These are phyloP conservation scores for Hyla sarda DNA, from an alignment of 2,113 vertebrate species.

Conservation along the genomic window DNA sequence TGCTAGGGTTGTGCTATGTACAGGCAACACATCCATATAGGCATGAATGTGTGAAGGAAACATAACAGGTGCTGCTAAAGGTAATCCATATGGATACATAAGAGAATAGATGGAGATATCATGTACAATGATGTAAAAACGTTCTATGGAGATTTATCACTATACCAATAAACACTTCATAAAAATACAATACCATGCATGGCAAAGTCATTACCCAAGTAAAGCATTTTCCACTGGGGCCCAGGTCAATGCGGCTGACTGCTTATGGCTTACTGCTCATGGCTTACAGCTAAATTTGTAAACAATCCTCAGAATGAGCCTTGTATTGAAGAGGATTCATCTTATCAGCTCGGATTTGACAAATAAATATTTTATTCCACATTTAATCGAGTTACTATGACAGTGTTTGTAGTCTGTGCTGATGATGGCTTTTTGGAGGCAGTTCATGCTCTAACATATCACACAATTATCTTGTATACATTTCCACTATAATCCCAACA, in stretches of 20 bases:
- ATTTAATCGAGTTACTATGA: neutral
- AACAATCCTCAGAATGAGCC: neutral
- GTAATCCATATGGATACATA: too few species aligned
- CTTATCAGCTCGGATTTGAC: neutral
- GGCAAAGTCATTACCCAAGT: neutral
- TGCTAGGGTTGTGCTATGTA: too few species aligned
- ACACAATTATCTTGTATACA: constrained; percentile 1
- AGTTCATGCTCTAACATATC: neutral
- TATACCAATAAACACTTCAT: neutral
- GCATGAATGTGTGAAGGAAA: too few species aligned
- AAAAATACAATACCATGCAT: neutral
- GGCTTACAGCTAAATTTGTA: neutral
- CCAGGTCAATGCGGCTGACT: neutral
- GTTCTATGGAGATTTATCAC: neutral
- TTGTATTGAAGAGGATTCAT: neutral
- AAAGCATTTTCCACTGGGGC: neutral
- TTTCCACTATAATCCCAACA: constrained; percentile 13
- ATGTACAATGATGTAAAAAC: neutral
- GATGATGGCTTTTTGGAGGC: constrained; percentile 11
- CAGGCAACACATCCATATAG: too few species aligned
- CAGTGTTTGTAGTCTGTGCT: neutral
- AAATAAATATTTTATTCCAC: neutral
- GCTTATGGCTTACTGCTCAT: neutral
- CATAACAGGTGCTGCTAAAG: too few species aligned
- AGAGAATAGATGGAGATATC: too few species aligned